phyloP scores from a whole-genome alignment of 1,140 invertebrate species.

The Campodea augens region DNA sequence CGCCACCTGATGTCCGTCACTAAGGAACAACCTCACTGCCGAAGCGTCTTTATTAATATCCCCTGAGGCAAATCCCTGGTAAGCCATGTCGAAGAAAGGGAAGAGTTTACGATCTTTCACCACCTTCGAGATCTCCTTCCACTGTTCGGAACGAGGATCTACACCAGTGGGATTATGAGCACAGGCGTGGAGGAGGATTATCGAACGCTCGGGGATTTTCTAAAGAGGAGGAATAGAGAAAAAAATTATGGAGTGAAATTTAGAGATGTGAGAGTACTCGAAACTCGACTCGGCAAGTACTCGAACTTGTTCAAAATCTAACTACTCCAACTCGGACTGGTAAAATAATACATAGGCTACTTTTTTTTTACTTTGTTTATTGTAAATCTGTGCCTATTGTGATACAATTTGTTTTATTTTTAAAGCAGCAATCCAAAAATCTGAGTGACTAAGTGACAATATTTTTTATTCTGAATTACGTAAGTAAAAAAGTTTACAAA shows the following conservation, averaged over 20 bases:
- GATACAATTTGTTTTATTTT: no score
- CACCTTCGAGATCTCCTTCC: constrained; percentile 58
- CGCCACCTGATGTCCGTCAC: constrained; percentile 77
- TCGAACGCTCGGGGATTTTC: constrained; percentile 84
- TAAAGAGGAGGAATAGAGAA: constrained; percentile 26
- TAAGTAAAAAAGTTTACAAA: no score
- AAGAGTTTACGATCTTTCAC: constrained; percentile 72
- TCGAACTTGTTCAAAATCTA: no score
- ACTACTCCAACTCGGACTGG: no score
- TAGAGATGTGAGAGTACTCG: no score
- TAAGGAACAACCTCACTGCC: constrained; percentile 76
- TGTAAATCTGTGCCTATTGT: no score
- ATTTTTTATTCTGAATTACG: no score
- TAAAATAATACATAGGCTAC: no score
- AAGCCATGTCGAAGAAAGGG: constrained; percentile 99
- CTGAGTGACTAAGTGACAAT: no score
- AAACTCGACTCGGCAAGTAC: no score
- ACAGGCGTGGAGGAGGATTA: constrained; percentile 91
- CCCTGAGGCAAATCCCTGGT: constrained; percentile 91
- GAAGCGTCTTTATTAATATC: constrained; percentile 72
- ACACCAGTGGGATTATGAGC: constrained; percentile 99
- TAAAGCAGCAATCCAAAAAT: no score
- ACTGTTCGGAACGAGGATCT: constrained; percentile 81
- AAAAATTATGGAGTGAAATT: background rate
- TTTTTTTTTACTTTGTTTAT: no score